phyloP scores from a whole-genome alignment of 2,113 vertebrate genomes.

The Dicentrarchus labrax region DNA sequence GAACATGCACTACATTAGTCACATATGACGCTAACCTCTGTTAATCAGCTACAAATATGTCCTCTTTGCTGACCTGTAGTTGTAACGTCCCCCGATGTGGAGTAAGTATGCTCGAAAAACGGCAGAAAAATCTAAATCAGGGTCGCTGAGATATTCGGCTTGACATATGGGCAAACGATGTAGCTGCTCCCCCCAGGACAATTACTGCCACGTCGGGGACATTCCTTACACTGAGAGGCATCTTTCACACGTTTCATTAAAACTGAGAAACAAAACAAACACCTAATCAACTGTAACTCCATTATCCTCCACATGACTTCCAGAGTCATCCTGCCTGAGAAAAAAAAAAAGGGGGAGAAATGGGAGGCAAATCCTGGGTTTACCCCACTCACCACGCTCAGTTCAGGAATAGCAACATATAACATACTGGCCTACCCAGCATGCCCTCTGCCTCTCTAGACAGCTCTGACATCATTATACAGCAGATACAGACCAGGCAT shows the following conservation, averaged over 20 bases:
- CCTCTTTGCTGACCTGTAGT: not conserved
- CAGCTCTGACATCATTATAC: constrained; percentile 79
- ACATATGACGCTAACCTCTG: not conserved
- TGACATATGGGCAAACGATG: constrained; percentile 12
- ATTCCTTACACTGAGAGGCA: not conserved
- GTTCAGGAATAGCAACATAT: constrained; percentile 56
- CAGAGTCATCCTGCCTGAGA: not conserved
- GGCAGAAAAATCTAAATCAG: not conserved
- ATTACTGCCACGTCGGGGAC: not conserved
- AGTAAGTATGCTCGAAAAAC: not conserved
- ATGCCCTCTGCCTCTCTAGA: constrained; percentile 73
- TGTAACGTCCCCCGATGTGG: not conserved
- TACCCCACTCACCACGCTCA: not conserved
- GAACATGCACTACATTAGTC: not conserved
- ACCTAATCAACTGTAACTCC: not conserved
- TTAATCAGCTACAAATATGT: constrained; percentile 17
- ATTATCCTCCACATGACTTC: not conserved
- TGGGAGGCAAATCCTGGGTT: constrained; percentile 20
- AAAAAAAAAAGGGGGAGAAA: not conserved
- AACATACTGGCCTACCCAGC: constrained; percentile 75
- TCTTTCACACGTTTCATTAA: not conserved
- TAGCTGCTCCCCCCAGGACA: constrained; percentile 11
- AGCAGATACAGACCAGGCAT: constrained; percentile 73
- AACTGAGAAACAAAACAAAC: not conserved
- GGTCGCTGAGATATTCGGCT: not conserved